Base-by-base conservation (phyloP, 2,113 vertebrate genomes). In the Proterorhinus semilunaris region DNA sequence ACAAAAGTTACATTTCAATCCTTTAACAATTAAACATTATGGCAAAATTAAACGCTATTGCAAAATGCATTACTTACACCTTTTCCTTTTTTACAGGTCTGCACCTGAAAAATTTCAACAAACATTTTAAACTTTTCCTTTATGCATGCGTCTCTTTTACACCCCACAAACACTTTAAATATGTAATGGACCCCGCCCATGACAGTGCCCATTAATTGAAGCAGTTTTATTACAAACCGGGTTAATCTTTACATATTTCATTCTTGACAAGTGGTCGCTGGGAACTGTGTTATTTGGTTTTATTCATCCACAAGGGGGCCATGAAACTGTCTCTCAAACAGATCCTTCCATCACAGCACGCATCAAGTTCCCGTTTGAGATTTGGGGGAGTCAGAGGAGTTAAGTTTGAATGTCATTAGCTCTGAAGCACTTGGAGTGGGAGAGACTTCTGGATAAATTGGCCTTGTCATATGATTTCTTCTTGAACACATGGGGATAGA, bases 221-320 rank as follows among this genome's bases (percentile, higher is more conserved):
- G 36, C 42, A n/a, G n/a, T 45, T 44, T 45, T 43, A 59, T 59
- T 43, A 42, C 7, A 42, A 43, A 59, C 8, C 8, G 0, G 12
- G 6, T 43, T 43, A 13, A 43, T 43, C 15, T 36, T 59, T 43
- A 7, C 8, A 15, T 5, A 6, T 61, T 36, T 36, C 27, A 36
- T 43, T 59, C 13, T 43, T 43, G 44, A 7, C 8, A 15, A 8
- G 13, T 61, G 58, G 58, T 61, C 44, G 44, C 42, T 45, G 62
- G 62, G 45, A 63, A 46, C 44, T 8, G 10, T 44, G 45, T 67
- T 21, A 17, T 59, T 46, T 61, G 9, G 54, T 51, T 43, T 52
- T 15, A 9, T 66, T 17, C 16, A 50, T 48, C 74, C 79, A 80
- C 79, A 45, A 80, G 77, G 58, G 76, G 74, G 69, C 74, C 53